phyloP scores from a whole-genome alignment of 2,113 vertebrate species.

The Struthidea cinerea region DNA sequence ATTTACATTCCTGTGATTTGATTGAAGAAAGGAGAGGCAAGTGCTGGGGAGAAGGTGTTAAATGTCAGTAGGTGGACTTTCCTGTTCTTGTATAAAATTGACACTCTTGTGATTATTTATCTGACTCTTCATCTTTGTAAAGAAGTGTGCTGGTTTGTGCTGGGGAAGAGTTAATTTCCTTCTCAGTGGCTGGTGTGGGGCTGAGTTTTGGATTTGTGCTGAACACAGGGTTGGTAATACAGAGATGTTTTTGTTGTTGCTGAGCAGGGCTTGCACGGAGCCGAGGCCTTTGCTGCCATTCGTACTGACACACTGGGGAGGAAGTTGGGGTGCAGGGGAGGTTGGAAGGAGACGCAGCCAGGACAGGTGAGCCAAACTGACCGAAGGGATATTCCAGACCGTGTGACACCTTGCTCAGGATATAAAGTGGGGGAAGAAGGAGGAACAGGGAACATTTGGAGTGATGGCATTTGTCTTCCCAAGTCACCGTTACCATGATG shows the following conservation, averaged over 20 bases:
- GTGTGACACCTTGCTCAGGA: background rate
- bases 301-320: fast-evolving
- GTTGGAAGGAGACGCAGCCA: background rate
- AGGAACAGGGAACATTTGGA: background rate
- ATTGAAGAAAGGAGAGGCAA: background rate
- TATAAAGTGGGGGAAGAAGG: background rate
- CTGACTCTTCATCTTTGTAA: background rate
- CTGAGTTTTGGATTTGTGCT: background rate
- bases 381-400: background rate
- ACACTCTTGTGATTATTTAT: background rate
- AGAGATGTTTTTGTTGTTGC: background rate
- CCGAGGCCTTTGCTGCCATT: background rate
- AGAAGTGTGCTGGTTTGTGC: background rate
- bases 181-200: background rate
- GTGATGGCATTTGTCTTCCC: background rate
- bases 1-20: background rate
- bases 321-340: fast-evolving
- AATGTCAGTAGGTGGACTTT: background rate
- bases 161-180: background rate
- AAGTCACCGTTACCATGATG: background rate
- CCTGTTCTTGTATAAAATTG: background rate
- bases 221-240: background rate
- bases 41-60: background rate
- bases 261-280: background rate
- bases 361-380: background rate